A percentile compares a stretch with the other conserved stretches of the same genome.
These are phyloP conservation scores for Xiphydria camelus DNA, from an alignment of 2,888 invertebrate species.

Conservation along the genomic window DNA sequence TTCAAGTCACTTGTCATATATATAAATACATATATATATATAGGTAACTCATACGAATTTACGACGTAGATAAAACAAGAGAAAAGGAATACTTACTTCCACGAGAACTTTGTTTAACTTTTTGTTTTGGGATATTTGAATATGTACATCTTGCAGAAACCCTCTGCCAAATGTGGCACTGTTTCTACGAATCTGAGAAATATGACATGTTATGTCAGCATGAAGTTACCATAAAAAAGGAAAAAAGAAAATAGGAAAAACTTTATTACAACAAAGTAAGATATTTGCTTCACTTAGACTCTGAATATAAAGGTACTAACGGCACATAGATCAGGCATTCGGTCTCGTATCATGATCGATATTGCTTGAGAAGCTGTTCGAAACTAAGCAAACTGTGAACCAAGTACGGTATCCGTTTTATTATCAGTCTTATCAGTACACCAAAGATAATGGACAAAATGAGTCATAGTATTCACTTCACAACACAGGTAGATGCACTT, in stretches of 20 bases:
- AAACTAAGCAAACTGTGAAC: slow-evolving; percentile 30
- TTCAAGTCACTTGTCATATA: not conserved
- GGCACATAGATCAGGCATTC: slow-evolving; percentile 49
- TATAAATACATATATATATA: no score
- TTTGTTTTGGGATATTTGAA: slow-evolving; percentile 43
- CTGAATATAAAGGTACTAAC: slow-evolving; percentile 40
- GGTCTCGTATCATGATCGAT: slow-evolving; percentile 51
- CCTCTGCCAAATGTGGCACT: slow-evolving; percentile 38
- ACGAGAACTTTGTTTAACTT: slow-evolving; percentile 46
- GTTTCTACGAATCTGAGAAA: slow-evolving; percentile 35
- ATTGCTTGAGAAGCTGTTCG: slow-evolving; percentile 21
- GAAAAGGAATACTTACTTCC: slow-evolving; percentile 42
- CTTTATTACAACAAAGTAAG: not conserved
- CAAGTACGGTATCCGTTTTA: slow-evolving; percentile 19
- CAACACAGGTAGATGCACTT: slow-evolving; percentile 9
- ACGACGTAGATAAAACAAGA: no score
- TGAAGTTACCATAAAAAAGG: not conserved
- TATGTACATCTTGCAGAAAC: slow-evolving; percentile 45
- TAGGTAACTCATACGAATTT: no score
- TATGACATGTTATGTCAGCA: not conserved
- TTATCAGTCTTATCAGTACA: slow-evolving; percentile 51
- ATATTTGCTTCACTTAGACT: no score
- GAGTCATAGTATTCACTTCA: slow-evolving; percentile 6
- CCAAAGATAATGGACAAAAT: slow-evolving; percentile 28
- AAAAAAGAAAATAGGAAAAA: not conserved